These are phyloP conservation scores for Lymantria dispar DNA, from an alignment of 2,888 invertebrate species.

Conservation along the genomic window DNA sequence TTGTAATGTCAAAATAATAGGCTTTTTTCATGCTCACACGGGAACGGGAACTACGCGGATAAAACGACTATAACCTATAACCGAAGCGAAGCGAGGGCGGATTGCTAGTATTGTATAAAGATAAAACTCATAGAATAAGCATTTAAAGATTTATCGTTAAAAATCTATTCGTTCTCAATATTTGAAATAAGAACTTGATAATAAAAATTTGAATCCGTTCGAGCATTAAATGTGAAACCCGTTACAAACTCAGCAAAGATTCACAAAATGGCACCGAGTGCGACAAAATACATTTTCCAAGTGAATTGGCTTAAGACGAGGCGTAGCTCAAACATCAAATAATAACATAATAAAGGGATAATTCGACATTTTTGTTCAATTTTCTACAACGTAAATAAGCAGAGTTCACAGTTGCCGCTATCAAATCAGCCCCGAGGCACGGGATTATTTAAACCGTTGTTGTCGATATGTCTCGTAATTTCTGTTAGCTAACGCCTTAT, in stretches of 20 bases:
- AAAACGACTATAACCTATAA: too few species aligned
- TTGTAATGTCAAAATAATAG: too few species aligned
- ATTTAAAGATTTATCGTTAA: neutral
- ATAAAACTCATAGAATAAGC: neutral
- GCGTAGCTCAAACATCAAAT: constrained; percentile 40
- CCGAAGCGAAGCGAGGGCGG: too few species aligned
- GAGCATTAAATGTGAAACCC: constrained; percentile 23
- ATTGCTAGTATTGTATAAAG: neutral
- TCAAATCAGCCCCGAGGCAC: constrained; percentile 29
- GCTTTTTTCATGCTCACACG: too few species aligned
- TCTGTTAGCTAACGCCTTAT: constrained; percentile 9
- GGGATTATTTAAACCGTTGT: constrained; percentile 18
- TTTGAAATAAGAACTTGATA: constrained; percentile 4
- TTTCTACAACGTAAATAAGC: constrained; percentile 45
- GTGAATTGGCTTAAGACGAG: constrained; percentile 31
- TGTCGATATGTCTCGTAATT: constrained; percentile 25
- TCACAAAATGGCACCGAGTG: constrained; percentile 24
- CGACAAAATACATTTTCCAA: constrained; percentile 39
- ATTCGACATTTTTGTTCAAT: constrained; percentile 41
- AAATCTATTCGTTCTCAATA: constrained; percentile 1
- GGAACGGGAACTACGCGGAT: too few species aligned
- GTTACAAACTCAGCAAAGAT: constrained; percentile 28
- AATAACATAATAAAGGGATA: constrained; percentile 42
- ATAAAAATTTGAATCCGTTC: constrained; percentile 17
- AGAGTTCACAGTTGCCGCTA: constrained; percentile 33